Percentiles rank a stretch among this genome's conserved stretches.
phyloP scores from a whole-genome alignment of 53 echinoderm and acorn worm genomes.

The Henricia sp. region DNA sequence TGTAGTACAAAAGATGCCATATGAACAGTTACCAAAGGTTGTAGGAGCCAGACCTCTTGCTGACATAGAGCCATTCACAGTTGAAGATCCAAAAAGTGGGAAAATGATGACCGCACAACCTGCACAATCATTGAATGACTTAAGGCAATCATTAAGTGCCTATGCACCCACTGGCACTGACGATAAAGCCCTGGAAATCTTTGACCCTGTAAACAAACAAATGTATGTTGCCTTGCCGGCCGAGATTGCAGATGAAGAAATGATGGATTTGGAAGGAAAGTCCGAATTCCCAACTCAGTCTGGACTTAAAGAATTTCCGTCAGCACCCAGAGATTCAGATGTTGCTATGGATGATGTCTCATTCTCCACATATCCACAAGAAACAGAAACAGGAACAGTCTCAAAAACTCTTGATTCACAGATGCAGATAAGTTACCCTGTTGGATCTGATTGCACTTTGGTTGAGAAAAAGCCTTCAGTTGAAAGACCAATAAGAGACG shows the following conservation, averaged over 20 bases:
- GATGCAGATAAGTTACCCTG: conserved; percentile 22
- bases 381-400: neutral
- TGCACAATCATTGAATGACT: conserved; percentile 64
- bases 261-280: conserved; percentile 16
- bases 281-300: conserved; percentile 14
- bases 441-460: neutral
- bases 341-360: neutral
- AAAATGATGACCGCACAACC: conserved; percentile 63
- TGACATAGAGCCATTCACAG: conserved; percentile 39
- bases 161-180: conserved; percentile 59
- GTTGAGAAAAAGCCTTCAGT: neutral
- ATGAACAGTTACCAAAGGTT: conserved; percentile 34
- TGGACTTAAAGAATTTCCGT: neutral
- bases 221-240: conserved; percentile 49
- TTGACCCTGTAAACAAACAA: conserved; percentile 60
- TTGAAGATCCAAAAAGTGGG: conserved; percentile 75
- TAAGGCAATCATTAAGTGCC: conserved; percentile 51
- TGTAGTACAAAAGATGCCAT: conserved; percentile 40
- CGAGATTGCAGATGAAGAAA: conserved; percentile 41
- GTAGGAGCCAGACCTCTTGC: conserved; percentile 32
- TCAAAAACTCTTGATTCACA: neutral
- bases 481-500: neutral
- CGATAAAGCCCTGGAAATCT: conserved; percentile 71
- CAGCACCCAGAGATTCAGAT: neutral
- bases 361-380: neutral